These are phyloP conservation scores for Dicranocentrus wangi DNA, from an alignment of 2,888 invertebrate genomes.

Conservation along the genomic window DNA sequence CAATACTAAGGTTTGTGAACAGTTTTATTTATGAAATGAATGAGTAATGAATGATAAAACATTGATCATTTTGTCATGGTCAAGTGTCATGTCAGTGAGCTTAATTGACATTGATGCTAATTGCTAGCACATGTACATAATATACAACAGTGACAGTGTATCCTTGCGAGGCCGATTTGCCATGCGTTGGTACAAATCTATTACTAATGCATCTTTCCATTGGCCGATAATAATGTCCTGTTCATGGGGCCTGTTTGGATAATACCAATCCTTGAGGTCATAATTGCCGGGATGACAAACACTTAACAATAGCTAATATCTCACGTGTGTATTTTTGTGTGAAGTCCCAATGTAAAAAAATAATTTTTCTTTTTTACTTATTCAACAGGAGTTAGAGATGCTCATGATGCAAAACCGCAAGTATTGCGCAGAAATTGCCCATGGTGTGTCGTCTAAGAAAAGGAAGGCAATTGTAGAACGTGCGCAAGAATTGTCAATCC, in stretches of 20 bases:
- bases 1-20: constrained; percentile 83
- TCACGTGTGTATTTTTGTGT: too few species aligned
- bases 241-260: constrained; percentile 54
- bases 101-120: too few species aligned
- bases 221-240: constrained; percentile 49
- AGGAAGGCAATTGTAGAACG: constrained; percentile 96
- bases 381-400: constrained; percentile 91
- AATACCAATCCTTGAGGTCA: constrained; percentile 53
- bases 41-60: background rate
- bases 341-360: background rate
- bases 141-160: too few species aligned
- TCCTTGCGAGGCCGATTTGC: constrained; percentile 56
- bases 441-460: constrained; percentile 97
- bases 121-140: too few species aligned
- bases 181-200: constrained; percentile 33
- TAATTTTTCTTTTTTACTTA: too few species aligned
- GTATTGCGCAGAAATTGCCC: constrained; percentile 98
- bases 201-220: constrained; percentile 46
- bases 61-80: background rate
- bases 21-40: background rate
- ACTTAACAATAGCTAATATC: background rate
- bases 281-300: constrained; percentile 45
- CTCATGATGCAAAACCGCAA: constrained; percentile 99
- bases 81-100: background rate
- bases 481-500: constrained; percentile 94